Evolutionary conservation across 2,888 invertebrate species (phyloP), one percentile per base, ranked within the genome.

Genomic region (Cheiracanthium punctorium): DNA sequence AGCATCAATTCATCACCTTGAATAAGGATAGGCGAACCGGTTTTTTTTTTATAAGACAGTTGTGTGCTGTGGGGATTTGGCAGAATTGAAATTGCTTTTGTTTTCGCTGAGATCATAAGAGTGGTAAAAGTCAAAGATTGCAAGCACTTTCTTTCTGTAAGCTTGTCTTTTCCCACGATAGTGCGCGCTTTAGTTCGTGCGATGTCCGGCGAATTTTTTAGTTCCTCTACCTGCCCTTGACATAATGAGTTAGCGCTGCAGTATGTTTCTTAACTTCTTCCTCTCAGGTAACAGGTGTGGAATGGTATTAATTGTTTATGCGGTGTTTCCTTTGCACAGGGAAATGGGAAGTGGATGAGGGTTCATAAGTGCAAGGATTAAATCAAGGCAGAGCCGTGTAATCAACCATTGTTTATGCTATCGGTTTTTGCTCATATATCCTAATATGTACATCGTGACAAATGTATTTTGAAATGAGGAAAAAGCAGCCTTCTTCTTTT

Each of bases 281-380:
- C 5, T 24, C 2, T 24, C 20, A 5, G 24, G 58, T 58, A 58
- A 58, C 24, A 58, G 58, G 20, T 58, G 58, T 24, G 24, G 58
- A 12, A 24, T 58, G 58, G 58, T 58, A 58, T 58, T 58, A 24
- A 58, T 58, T 58, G 58, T 58, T 58, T 58, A 58, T 58, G 58
- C 12, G 2, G 20, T 7, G 4, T 24, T 24, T 24, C 58, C 58
- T 58, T 58, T n/a, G 58, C n/a, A 24, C 24, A 24, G 1, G 24
- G 24, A 58, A 58, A 7, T 8, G 7, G 5, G 58, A 58, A 58
- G 58, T 58, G 58, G 24, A 24, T 17, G 24, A 7, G 58, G 17
- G 58, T 7, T 20, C 58, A 24, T 58, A 58, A 24, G 58, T 7
- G 24, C 58, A 58, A 58, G 58, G 58, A 17, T 58, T 20, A 12